A percentile compares a stretch with the other conserved stretches of the same genome.
These are phyloP conservation scores for Eucidaris tribuloides DNA, from an alignment of 35 echinoderm and acorn worm genomes.

Conservation along the genomic window DNA sequence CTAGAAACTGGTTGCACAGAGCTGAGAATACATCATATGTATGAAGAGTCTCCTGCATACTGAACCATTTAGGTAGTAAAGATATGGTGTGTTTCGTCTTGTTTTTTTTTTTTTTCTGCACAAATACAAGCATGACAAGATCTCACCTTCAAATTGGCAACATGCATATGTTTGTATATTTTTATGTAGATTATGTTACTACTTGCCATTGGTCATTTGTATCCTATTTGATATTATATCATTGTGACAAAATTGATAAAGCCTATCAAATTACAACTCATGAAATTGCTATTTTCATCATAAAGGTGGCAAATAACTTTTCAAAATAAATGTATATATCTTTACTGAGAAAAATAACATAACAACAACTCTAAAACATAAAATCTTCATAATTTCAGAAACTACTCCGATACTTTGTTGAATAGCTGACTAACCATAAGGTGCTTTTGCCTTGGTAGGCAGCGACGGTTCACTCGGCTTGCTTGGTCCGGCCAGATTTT, in stretches of 20 bases:
- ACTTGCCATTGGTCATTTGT: too few species aligned
- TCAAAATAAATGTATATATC: background rate
- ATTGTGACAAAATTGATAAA: background rate
- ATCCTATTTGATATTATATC: too few species aligned
- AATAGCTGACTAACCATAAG: constrained; percentile 69
- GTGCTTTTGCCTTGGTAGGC: constrained; percentile 60
- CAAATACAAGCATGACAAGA: too few species aligned
- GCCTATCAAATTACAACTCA: background rate
- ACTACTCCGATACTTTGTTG: background rate
- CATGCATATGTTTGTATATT: too few species aligned
- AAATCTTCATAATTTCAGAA: background rate
- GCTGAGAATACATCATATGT: background rate
- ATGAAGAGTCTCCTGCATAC: background rate
- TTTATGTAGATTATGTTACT: too few species aligned
- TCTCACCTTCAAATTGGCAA: too few species aligned
- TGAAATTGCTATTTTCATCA: background rate
- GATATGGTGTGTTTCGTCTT: too few species aligned
- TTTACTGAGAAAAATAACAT: background rate
- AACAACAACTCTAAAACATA: background rate
- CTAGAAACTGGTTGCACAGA: background rate
- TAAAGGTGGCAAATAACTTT: background rate
- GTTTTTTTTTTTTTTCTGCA: too few species aligned
- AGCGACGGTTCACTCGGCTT: constrained; percentile 83
- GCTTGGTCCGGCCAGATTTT: constrained; percentile 72
- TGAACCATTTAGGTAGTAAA: background rate